Base-by-base conservation (phyloP, 2,113 vertebrate genomes). In the Limanda limanda region DNA sequence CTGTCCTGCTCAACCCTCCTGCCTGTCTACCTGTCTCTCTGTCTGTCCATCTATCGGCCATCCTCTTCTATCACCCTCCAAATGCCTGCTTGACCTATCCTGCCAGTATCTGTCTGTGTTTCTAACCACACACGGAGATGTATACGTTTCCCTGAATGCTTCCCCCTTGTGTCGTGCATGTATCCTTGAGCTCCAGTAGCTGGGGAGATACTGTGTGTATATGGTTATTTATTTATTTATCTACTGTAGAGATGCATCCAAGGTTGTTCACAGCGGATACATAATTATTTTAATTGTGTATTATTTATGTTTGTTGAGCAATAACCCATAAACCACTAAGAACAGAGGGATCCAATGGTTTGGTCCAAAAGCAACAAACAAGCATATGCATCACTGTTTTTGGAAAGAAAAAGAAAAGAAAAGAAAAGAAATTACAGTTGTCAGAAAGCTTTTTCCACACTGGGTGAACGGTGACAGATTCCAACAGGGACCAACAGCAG, bases 1-100 rank as follows among this genome's bases (percentile, higher is more conserved):
- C 62, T 65, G 77, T 85, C 69, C 78, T 21, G 25, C 81, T 76
- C 52, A 78, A 77, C 76, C 56, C 61, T 47, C 42, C 71, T 51
- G 72, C 58, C 48, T 81, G 54, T 87, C 82, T 81, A 87, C 69
- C 83, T 86, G 80, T 82, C 82, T 79, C 62, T 71, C 84, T 76
- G 68, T 37, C 58, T 74, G 52, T 81, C 88, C 78, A 76, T 83
- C 80, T 68, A 77, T 74, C 13, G 60, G 61, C 45, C 67, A 25
- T 75, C 52, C 12, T 40, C 35, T 37, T 60, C 6, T 52, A 20
- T 71, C 57, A 66, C 56, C 52, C 45, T 31, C 52, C 21, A n/a
- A 70, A 27, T 57, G 25, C 17, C 52, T 74, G 17, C 51, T 52
- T 76, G 78, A 78, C 64, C 63, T 2, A 25, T 17, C 58, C 27